Evolutionary conservation across 2,888 invertebrate genomes (phyloP), one percentile per base, ranked within the genome.

Genomic region (Luperina testacea): DNA sequence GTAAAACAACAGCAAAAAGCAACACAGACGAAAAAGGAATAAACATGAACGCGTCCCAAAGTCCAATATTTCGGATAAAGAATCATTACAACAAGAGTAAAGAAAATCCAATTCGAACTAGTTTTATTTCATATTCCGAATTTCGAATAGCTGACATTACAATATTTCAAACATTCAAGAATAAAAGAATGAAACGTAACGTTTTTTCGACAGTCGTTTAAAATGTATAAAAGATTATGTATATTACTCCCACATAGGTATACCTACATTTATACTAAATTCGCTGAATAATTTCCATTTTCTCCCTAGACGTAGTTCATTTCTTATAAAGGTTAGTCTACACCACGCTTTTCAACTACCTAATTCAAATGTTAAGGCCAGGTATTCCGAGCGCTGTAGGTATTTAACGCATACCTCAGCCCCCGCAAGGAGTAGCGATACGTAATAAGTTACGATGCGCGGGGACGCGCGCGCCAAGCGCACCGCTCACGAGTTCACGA

Each of bases 211-310:
- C 80, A 84, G 72, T 76, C 84, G 74, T 87, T 85, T 83, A 67
- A 80, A 77, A 84, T 82, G 86, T 86, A 84, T 78, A 83, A 67
- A 80, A 80, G 75, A 83, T 83, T 86, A 84, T 83, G 79, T 84
- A 87, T 87, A 87, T 85, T 83, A 87, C 85, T 80, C 84, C 85
- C 67, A 88, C 82, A 90, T 87, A n/a, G n/a, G n/a, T n/a, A 88
- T 81, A 90, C 32, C 32, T 32, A 32, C 82, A 89, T 87, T 88
- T 83, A 90, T 88, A 88, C 89, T 87, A 90, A 91, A 91, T 90
- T 91, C 89, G 86, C 64, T 84, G 92, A 92, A 92, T 91, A 91
- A 91, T 91, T 91, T 90, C 88, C 90, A 91, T 92, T 92, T 92
- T 92, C 91, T 89, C 90, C 75, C 86, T 85, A 89, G 90, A 89